Percentiles rank a stretch among this genome's conserved stretches.
Conservation (phyloP, 1,140 invertebrate species). For the Trichonephila clavipes region DNA sequence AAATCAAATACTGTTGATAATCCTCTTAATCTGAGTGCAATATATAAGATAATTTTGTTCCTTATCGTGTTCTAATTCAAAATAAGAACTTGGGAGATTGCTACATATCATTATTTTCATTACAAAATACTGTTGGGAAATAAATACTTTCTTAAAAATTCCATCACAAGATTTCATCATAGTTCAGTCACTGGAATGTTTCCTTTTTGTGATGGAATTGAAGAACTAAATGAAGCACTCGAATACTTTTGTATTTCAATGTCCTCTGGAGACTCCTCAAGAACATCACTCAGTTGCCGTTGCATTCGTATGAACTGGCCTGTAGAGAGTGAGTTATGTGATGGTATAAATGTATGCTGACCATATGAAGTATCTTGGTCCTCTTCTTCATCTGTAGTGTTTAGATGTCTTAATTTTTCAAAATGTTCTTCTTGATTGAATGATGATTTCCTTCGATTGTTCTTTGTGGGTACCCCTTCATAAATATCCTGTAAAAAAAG, state of each 20-base stretch:
- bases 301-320: not conserved
- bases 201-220: not conserved
- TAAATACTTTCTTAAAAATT: too few species aligned
- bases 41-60: too few species aligned
- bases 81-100: too few species aligned
- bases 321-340: not conserved
- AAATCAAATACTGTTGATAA: too few species aligned
- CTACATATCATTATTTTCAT: too few species aligned
- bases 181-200: conserved; percentile 27
- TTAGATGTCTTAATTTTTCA: not conserved
- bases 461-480: not conserved
- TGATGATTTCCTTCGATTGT: not conserved
- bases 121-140: too few species aligned
- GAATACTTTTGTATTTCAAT: not conserved
- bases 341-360: not conserved
- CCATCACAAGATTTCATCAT: not conserved
- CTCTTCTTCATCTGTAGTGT: conserved; percentile 1
- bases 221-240: not conserved
- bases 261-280: conserved; percentile 41
- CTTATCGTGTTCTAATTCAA: too few species aligned
- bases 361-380: not conserved
- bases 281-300: conserved; percentile 55
- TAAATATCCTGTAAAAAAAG: conserved; percentile 38
- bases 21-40: too few species aligned
- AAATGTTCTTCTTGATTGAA: conserved; percentile 6